A percentile compares a stretch with the other conserved stretches of the same genome.
Evolutionary conservation across 2,113 vertebrate species (phyloP).

Genomic region (Sebastes fasciatus): DNA sequence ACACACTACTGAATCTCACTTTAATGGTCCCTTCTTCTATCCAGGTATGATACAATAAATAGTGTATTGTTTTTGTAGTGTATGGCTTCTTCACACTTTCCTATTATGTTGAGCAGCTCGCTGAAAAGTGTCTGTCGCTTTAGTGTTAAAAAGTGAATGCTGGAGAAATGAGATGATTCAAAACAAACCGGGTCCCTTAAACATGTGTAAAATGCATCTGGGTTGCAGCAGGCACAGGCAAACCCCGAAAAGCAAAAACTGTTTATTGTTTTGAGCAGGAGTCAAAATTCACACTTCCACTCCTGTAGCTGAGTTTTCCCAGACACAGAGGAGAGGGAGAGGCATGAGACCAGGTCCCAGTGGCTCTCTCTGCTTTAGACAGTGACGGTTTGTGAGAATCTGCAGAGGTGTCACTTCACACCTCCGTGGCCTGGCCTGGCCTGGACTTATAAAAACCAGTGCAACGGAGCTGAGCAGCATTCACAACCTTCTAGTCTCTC

Average conservation of each 20-base stretch:
- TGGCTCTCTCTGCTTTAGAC: constrained; percentile 46
- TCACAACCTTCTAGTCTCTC: constrained; percentile 52
- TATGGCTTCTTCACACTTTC: constrained; percentile 7
- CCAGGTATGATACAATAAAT: not conserved
- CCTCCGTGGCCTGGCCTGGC: constrained; percentile 79
- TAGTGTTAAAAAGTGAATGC: constrained; percentile 14
- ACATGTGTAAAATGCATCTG: constrained; percentile 77
- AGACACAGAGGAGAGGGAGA: constrained; percentile 69
- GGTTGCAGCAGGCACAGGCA: constrained; percentile 42
- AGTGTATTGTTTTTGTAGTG: not conserved
- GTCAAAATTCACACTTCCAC: constrained; percentile 87
- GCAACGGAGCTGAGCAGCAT: constrained; percentile 63
- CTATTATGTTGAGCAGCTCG: not conserved
- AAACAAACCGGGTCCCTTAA: constrained; percentile 23
- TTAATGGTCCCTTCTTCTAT: not conserved
- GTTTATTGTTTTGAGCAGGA: constrained; percentile 83
- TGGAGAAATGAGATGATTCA: constrained; percentile 5
- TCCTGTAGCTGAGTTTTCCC: constrained; percentile 82
- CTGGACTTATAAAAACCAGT: constrained; percentile 83
- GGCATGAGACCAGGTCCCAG: constrained; percentile 33
- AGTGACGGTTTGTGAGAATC: constrained; percentile 80
- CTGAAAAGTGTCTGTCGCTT: not conserved
- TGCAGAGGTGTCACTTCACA: constrained; percentile 87
- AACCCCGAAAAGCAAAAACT: constrained; percentile 56
- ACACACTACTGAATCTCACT: not conserved